A percentile compares a stretch with the other conserved stretches of the same genome.
These are phyloP conservation scores for Zaprionus gabonicus DNA, from an alignment of 1,140 invertebrate species.

Conservation along the genomic window DNA sequence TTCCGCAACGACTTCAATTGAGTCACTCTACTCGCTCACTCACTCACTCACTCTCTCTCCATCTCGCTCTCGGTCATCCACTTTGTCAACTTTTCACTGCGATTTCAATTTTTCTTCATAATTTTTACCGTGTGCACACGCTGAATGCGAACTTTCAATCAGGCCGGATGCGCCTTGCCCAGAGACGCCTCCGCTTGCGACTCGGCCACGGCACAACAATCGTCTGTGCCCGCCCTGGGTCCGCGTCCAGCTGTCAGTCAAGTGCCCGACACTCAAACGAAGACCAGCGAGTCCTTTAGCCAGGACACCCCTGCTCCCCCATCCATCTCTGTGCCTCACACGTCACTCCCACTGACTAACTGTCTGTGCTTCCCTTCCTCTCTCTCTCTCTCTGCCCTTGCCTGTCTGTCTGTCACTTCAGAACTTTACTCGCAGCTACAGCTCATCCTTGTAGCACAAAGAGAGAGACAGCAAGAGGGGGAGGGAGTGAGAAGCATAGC, in stretches of 20 bases:
- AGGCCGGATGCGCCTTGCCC: slow-evolving; percentile 33
- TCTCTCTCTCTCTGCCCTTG: background rate
- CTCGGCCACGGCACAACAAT: slow-evolving; percentile 46
- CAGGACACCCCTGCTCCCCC: slow-evolving; percentile 1
- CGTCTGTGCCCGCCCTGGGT: slow-evolving; percentile 37
- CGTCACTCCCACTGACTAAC: slow-evolving; percentile 27
- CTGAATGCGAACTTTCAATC: slow-evolving; percentile 81
- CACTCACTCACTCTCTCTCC: slow-evolving; percentile 6
- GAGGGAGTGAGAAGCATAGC: background rate
- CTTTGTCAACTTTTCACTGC: slow-evolving; percentile 79
- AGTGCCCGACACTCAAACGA: slow-evolving; percentile 59
- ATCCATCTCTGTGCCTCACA: background rate
- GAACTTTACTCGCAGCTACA: slow-evolving; percentile 66
- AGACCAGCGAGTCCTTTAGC: slow-evolving; percentile 3
- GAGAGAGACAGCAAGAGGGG: background rate
- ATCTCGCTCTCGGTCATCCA: slow-evolving; percentile 49
- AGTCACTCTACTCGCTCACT: background rate
- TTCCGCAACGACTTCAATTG: slow-evolving; percentile 53
- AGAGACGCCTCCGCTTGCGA: background rate
- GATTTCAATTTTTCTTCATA: slow-evolving; percentile 75
- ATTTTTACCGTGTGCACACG: slow-evolving; percentile 68
- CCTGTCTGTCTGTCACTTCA: slow-evolving; percentile 67
- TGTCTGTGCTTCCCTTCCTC: slow-evolving; percentile 6
- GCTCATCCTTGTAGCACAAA: slow-evolving; percentile 41
- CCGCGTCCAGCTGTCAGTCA: slow-evolving; percentile 78